These are phyloP conservation scores for Pyrrhosoma nymphula DNA, from an alignment of 2,888 invertebrate genomes.

Conservation along the genomic window DNA sequence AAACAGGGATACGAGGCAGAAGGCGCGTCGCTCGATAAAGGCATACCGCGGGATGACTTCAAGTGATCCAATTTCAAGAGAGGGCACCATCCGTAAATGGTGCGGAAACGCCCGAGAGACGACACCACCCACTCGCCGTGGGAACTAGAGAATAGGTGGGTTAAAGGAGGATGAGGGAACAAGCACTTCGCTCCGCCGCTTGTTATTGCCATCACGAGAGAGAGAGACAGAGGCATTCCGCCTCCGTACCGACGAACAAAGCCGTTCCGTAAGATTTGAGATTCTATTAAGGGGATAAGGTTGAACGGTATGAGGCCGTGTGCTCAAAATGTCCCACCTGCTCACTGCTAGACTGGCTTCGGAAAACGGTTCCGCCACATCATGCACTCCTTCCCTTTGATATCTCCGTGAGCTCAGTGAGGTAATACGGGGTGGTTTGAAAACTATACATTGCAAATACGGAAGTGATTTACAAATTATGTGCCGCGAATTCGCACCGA, in stretches of 20 bases:
- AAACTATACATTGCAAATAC: neutral
- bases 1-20: neutral
- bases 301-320: neutral
- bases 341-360: neutral
- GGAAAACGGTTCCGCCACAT: neutral
- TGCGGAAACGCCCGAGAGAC: neutral
- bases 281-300: neutral
- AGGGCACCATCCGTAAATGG: neutral
- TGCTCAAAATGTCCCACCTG: neutral
- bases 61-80: neutral
- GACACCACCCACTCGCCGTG: neutral
- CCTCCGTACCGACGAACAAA: conserved; percentile 6
- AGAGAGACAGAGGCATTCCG: neutral
- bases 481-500: neutral
- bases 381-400: neutral
- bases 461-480: neutral
- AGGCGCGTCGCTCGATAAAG: neutral
- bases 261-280: conserved; percentile 21
- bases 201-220: neutral
- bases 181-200: neutral
- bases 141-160: neutral
- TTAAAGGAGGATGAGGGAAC: neutral
- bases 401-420: neutral
- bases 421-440: neutral
- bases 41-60: neutral